These are phyloP conservation scores for Emydocephalus ijimae DNA, from an alignment of 2,113 vertebrate species.

Conservation along the genomic window DNA sequence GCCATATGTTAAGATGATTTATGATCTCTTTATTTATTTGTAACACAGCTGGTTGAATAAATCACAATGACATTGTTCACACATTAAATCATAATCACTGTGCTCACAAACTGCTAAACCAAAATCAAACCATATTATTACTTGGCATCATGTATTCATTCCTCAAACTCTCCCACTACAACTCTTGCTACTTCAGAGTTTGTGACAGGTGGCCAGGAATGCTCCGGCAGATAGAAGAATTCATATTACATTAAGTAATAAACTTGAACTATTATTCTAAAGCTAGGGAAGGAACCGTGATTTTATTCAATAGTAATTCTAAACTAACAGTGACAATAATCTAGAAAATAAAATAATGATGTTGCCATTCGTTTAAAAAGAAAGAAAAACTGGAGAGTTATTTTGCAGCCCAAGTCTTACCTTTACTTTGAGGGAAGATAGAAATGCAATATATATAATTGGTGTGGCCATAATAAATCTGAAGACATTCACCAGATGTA, in stretches of 20 bases:
- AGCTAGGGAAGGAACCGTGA: background rate
- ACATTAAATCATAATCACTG: background rate
- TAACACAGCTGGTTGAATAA: background rate
- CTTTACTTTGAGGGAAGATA: slow-evolving; percentile 86
- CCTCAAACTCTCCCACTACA: background rate
- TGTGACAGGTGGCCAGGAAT: background rate
- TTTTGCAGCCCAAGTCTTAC: slow-evolving; percentile 63
- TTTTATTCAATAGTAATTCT: background rate
- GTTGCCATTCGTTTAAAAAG: background rate
- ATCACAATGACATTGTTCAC: background rate
- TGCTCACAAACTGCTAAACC: background rate
- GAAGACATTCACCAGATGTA: slow-evolving; percentile 89
- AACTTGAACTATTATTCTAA: background rate
- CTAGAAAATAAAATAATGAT: background rate
- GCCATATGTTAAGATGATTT: background rate
- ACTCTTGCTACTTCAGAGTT: background rate
- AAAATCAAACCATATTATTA: background rate
- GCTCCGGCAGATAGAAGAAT: background rate
- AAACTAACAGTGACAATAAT: background rate
- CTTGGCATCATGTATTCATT: background rate
- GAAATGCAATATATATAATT: slow-evolving; percentile 96
- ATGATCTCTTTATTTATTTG: background rate
- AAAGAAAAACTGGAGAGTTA: background rate
- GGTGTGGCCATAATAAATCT: slow-evolving; percentile 91
- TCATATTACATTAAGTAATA: background rate